phyloP scores from a whole-genome alignment of 1,140 invertebrate species.

The Dreissena polymorpha region DNA sequence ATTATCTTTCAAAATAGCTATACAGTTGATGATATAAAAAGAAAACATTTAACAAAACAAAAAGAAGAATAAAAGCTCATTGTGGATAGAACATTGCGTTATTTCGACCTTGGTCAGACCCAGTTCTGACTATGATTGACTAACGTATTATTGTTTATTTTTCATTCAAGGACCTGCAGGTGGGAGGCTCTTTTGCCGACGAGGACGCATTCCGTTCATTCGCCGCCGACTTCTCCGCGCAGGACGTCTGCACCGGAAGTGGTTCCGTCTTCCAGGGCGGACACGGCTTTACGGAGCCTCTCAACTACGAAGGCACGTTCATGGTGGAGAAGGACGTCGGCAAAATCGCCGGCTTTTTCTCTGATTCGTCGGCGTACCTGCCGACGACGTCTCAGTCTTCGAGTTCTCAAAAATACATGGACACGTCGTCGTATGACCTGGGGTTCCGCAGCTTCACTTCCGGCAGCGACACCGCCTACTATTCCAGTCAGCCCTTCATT shows the following conservation, averaged over 20 bases:
- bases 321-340: slow-evolving; percentile 64
- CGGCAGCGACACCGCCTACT: slow-evolving; percentile 31
- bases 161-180: slow-evolving; percentile 66
- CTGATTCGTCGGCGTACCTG: slow-evolving; percentile 10
- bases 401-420: slow-evolving; percentile 57
- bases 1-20: too few species aligned
- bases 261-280: slow-evolving; percentile 31
- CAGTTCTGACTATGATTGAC: too few species aligned
- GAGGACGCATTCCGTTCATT: slow-evolving; percentile 59
- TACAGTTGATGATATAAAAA: too few species aligned
- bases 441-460: slow-evolving; percentile 57
- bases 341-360: slow-evolving; percentile 60
- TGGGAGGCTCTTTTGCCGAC: slow-evolving; percentile 64
- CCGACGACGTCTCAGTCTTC: not conserved
- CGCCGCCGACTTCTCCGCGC: slow-evolving; percentile 19
- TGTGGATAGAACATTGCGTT: too few species aligned
- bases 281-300: slow-evolving; percentile 59
- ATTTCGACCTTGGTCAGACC: too few species aligned
- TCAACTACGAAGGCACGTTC: slow-evolving; percentile 69
- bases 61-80: too few species aligned
- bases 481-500: slow-evolving; percentile 34
- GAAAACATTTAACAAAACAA: not conserved
- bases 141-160: not conserved
- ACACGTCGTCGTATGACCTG: slow-evolving; percentile 59
- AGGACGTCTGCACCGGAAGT: slow-evolving; percentile 36